Base-by-base conservation (phyloP, 2,797 vertebrate genomes). In the Cheirogaleus major region DNA sequence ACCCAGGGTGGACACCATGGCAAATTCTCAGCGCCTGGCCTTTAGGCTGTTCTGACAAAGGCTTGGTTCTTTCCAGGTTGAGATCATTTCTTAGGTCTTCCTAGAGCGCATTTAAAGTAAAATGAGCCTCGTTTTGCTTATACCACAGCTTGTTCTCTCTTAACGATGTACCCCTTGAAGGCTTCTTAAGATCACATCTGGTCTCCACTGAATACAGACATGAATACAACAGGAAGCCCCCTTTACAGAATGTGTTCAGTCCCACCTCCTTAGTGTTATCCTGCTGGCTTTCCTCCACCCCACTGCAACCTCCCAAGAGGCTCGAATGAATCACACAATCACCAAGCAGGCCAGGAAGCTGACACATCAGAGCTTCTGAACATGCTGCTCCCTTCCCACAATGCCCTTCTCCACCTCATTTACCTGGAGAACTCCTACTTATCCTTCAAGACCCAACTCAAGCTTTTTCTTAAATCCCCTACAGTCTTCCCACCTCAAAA, bases 61-160 rank as follows among this genome's bases (percentile, higher is more conserved):
- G 1, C 55, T 78, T 38, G 59, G 32, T 27, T 85, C 43, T 75
- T 65, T 35, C 12, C 22, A 38, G 38, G 41, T 70, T 55, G 50
- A 95, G 52, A n/a, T 92, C 70, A 59, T 27, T 35, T 38, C 55
- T 76, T 57, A 15, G 32, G 30, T 59, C 82, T 94, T 93, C 41
- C 69, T 55, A 27, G 43, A 35, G 52, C 32, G 38, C 45, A 75
- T 45, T 95, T 84, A 78, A 95, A 86, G 79, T 14, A 63, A 95
- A 72, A 70, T 0, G 35, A 95, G 25, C 59, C 78, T 89, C 48
- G n/a, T 89, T 90, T 65, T 72, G 11, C 38, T 97, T 61, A 57
- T 91, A 15, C 20, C 20, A 12, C 13, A 25, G 27, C 69, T 84
- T 43, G 10, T 91, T 93, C 94, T 75, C 59, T 90, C 18, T 67